Evolutionary conservation across 2,888 invertebrate species (phyloP).

Genomic region (Pseudococcus jackbeardsleyi): DNA sequence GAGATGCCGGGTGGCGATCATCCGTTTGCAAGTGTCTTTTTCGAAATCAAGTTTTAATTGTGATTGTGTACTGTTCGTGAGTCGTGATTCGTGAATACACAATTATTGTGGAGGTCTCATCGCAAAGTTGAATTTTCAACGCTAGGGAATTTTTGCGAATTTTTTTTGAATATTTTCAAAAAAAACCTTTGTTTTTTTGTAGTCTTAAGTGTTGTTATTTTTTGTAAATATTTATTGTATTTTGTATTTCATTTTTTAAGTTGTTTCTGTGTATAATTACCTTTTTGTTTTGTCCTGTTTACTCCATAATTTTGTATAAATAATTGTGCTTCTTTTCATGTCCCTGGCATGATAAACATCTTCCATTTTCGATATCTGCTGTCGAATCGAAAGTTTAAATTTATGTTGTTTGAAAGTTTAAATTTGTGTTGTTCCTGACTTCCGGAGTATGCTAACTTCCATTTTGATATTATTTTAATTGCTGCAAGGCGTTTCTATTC

Average conservation of each 20-base stretch:
- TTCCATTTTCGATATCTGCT: neutral
- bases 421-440: neutral
- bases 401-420: neutral
- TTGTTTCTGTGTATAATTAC: conserved; percentile 5
- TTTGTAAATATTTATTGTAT: conserved; percentile 17
- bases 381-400: neutral
- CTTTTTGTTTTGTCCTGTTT: conserved; percentile 21
- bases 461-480: neutral
- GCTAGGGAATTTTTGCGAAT: neutral
- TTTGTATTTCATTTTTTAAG: conserved; percentile 10
- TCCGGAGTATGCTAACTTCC: neutral
- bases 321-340: conserved; percentile 22
- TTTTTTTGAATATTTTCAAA: conserved; percentile 9
- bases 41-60: neutral
- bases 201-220: conserved; percentile 23
- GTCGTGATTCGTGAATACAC: neutral
- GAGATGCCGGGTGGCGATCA: neutral
- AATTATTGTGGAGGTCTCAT: neutral
- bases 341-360: neutral
- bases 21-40: neutral
- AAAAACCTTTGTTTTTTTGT: neutral
- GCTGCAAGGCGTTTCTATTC: neutral
- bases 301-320: neutral
- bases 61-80: neutral
- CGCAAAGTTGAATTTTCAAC: neutral